phyloP scores from a whole-genome alignment of 2,888 invertebrate genomes.

The Escarpia spicata region DNA sequence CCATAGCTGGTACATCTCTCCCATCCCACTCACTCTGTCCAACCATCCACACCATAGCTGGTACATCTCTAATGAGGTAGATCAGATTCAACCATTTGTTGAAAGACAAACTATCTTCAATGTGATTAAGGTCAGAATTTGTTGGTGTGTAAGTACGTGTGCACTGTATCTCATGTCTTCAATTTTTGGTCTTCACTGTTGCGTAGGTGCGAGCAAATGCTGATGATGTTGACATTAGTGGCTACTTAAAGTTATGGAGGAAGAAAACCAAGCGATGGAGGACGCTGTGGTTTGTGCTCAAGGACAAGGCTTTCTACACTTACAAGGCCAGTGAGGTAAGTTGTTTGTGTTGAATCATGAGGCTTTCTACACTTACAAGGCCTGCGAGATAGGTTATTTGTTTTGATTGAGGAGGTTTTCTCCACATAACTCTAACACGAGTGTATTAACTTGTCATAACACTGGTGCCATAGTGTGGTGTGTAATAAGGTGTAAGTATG shows the following conservation, averaged over 20 bases:
- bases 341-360: not conserved
- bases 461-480: no score
- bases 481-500: no score
- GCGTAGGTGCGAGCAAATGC: conserved; percentile 69
- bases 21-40: no score
- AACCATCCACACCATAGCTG: not conserved
- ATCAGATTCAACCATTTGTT: no score
- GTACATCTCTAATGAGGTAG: no score
- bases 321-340: conserved; percentile 68
- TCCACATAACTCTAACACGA: not conserved
- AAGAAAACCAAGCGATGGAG: conserved; percentile 67
- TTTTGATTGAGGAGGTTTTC: not conserved
- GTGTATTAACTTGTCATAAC: no score
- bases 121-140: no score
- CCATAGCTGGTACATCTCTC: no score
- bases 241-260: conserved; percentile 67
- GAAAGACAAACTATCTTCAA: no score
- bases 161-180: not conserved
- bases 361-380: conserved; percentile 53
- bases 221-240: conserved; percentile 69
- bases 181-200: conserved; percentile 8
- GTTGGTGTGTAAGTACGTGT: not conserved
- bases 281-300: conserved; percentile 71
- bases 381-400: conserved; percentile 65
- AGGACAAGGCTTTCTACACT: conserved; percentile 66